Evolutionary conservation across 2,797 vertebrate genomes (phyloP).

Genomic region (Pelobates cultripes): DNA sequence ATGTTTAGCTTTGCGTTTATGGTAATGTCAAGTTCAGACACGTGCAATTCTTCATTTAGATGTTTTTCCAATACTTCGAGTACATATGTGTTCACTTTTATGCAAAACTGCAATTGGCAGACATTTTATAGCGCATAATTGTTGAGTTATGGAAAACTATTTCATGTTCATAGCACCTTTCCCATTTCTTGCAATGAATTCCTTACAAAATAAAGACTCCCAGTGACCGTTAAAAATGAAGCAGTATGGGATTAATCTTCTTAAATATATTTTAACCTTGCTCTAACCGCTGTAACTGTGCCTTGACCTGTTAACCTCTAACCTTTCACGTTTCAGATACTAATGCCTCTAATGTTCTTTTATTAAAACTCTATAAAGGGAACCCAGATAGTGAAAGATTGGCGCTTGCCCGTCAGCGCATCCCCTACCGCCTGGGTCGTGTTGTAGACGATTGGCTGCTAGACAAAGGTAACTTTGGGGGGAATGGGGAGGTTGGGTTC

Average conservation of each 20-base stretch:
- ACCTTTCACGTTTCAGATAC: constrained; percentile 66
- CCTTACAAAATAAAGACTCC: neutral
- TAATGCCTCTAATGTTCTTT: constrained; percentile 90
- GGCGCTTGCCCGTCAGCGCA: constrained; percentile 99
- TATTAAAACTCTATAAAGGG: constrained; percentile 96
- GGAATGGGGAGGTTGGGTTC: constrained; percentile 23
- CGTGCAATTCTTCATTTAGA: too few species aligned
- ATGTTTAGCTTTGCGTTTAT: too few species aligned
- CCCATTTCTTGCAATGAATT: constrained; percentile 48
- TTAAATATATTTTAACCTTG: constrained; percentile 52
- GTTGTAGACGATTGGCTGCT: constrained; percentile 99
- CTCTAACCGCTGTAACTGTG: constrained; percentile 51
- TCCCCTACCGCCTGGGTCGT: constrained; percentile 99
- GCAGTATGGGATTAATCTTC: constrained; percentile 45
- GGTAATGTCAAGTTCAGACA: too few species aligned
- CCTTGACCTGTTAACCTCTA: constrained; percentile 62
- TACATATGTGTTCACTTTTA: neutral
- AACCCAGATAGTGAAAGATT: constrained; percentile 99
- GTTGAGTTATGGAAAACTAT: neutral
- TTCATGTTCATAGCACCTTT: constrained; percentile 8
- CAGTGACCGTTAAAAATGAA: constrained; percentile 22
- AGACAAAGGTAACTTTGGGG: constrained; percentile 95
- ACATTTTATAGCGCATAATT: neutral
- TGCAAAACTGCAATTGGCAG: neutral
- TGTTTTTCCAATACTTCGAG: too few species aligned